Conservation (phyloP, 2,797 vertebrate genomes). For the Champsocephalus esox region DNA sequence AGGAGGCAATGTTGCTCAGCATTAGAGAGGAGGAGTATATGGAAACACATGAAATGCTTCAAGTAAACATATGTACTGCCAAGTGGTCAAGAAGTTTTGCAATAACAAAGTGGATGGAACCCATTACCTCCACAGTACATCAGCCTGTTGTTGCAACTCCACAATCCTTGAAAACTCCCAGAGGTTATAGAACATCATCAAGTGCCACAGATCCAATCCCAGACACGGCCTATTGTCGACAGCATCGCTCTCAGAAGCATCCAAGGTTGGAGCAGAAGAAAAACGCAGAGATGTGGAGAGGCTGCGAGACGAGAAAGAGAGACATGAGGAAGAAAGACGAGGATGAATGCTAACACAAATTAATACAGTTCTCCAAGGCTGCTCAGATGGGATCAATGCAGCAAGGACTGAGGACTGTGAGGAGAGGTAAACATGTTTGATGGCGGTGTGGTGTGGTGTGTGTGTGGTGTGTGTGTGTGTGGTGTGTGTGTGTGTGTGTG, state of each 20-base stretch:
- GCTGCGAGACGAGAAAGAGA: slow-evolving; percentile 33
- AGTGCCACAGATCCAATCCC: slow-evolving; percentile 27
- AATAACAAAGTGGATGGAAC: slow-evolving; percentile 17
- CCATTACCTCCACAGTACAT: not conserved
- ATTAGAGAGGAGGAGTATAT: not conserved
- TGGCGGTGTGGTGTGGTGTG: slow-evolving; percentile 1
- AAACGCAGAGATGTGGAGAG: slow-evolving; percentile 33
- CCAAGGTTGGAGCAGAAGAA: slow-evolving; percentile 56
- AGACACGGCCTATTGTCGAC: slow-evolving; percentile 45
- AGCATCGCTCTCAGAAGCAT: slow-evolving; percentile 43
- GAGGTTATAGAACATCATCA: slow-evolving; percentile 61
- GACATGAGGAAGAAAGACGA: slow-evolving; percentile 45
- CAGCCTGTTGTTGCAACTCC: slow-evolving; percentile 23
- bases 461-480: not conserved
- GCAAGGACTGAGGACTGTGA: slow-evolving; percentile 42
- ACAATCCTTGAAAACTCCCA: slow-evolving; percentile 67
- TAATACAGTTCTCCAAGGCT: slow-evolving; percentile 72
- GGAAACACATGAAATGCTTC: no score
- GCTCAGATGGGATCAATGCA: slow-evolving; percentile 70
- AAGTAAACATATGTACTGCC: not conserved
- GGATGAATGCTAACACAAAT: slow-evolving; percentile 51
- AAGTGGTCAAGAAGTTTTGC: not conserved
- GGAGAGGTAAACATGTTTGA: slow-evolving; percentile 56
- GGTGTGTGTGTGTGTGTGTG: slow-evolving; percentile 7
- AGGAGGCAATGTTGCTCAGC: not conserved